These are phyloP conservation scores for Nautilus pompilius DNA, from an alignment of 1,140 invertebrate genomes.

Conservation along the genomic window DNA sequence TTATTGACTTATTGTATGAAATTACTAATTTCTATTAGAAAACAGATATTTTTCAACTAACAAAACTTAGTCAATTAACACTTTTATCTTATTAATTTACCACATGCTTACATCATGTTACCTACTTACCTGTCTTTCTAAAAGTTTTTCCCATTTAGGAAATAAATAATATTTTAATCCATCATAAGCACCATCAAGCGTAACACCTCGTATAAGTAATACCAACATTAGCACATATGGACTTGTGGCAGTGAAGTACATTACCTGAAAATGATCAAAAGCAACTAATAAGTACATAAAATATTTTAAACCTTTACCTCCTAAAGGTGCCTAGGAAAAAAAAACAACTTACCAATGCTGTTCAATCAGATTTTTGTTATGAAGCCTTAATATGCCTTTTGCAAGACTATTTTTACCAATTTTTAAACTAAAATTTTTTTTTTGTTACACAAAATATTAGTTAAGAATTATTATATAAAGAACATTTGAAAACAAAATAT, in stretches of 20 bases:
- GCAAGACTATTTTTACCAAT: too few relatives aligned
- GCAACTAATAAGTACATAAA: background rate
- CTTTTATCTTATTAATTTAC: background rate
- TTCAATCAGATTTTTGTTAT: background rate
- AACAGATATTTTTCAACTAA: background rate
- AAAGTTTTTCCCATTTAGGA: slow-evolving; percentile 68
- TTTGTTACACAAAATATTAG: too few relatives aligned
- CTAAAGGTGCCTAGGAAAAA: background rate
- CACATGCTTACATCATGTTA: background rate
- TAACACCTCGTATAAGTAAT: slow-evolving; percentile 56
- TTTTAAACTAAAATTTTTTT: too few relatives aligned
- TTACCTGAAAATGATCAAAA: slow-evolving; percentile 33
- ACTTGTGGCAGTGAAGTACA: slow-evolving; percentile 57
- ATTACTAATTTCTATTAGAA: too few relatives aligned
- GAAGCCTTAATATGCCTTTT: background rate
- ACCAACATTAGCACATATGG: slow-evolving; percentile 59
- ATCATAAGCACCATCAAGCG: slow-evolving; percentile 54
- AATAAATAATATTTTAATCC: slow-evolving; percentile 73
- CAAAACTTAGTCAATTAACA: background rate
- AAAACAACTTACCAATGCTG: background rate
- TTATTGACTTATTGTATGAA: too few relatives aligned
- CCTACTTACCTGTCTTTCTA: slow-evolving; percentile 39
- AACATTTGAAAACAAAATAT: too few relatives aligned
- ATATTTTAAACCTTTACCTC: too few relatives aligned
- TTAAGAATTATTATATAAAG: too few relatives aligned